These are phyloP conservation scores for Dendropsophus ebraccatus DNA, from an alignment of 2,113 vertebrate genomes.

Conservation along the genomic window DNA sequence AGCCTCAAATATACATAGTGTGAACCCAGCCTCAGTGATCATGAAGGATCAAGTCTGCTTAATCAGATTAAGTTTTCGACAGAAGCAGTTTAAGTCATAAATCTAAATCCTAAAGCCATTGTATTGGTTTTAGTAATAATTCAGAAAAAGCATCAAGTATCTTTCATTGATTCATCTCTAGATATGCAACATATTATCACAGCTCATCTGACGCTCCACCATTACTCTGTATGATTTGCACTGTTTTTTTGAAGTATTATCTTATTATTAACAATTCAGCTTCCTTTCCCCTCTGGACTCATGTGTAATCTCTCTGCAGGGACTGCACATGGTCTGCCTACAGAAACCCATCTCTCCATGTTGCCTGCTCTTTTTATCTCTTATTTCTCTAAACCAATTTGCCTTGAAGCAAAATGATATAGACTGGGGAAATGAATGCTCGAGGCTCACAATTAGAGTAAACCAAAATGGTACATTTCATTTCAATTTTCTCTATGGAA, in stretches of 20 bases:
- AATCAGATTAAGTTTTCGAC: no score
- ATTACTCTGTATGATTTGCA: background rate
- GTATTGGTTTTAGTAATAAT: constrained; percentile 1
- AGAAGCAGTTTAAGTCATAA: no score
- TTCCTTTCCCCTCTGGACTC: background rate
- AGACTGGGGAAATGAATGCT: background rate
- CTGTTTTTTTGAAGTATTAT: constrained; percentile 40
- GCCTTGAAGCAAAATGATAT: background rate
- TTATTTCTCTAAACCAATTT: constrained; percentile 28
- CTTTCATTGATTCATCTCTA: background rate
- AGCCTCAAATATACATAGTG: no score
- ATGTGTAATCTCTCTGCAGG: constrained; percentile 15
- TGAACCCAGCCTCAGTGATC: no score
- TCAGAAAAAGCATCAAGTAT: background rate
- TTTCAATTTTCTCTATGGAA: background rate
- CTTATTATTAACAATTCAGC: constrained; percentile 6
- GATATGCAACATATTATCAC: background rate
- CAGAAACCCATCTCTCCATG: constrained; percentile 11
- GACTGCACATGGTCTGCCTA: background rate
- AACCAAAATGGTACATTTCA: background rate
- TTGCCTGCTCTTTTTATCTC: background rate
- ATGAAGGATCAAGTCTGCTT: no score
- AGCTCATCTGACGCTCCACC: background rate
- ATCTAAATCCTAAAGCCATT: background rate
- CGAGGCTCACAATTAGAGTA: background rate